Evolutionary conservation across 2,888 invertebrate genomes (phyloP), one percentile per base, ranked within the genome.

Genomic region (Erebia aethiops): DNA sequence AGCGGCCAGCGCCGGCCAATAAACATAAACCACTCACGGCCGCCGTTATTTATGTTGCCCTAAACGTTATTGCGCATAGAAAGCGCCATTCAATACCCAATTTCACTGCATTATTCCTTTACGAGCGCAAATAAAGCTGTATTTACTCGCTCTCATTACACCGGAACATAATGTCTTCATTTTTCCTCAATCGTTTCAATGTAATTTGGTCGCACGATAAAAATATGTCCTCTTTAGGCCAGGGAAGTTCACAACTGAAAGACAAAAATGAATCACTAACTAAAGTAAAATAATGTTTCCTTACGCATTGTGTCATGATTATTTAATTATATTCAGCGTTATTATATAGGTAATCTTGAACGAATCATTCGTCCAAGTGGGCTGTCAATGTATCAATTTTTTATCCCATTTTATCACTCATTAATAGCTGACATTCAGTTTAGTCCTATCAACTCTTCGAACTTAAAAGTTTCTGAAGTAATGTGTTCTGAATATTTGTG

Each of bases 91-190:
- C 76, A 71, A 74, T 74, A 71, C 73, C 51, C 77, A 75, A 73
- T 75, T 74, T 63, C 71, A 71, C 70, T 66, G 72, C 70, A 75
- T 76, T 77, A 70, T 75, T 67, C 72, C 71, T 75, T 77, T 76
- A 77, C 71, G 74, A 75, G 69, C 51, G 67, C 63, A 61, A 71
- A 74, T 72, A 70, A 72, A 73, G 69, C 21, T 35, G 18, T 69
- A 74, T 69, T 71, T 62, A 58, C 65, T 61, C 26, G 60, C 43
- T 56, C 62, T 65, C 67, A 60, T 71, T 73, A 71, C 64, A 60
- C 11, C 51, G 16, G 43, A 60, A 43, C 41, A 70, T 65, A 18
- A 61, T 70, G 60, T 60, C 52, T 60, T 65, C 49, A 65, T 70
- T 65, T 46, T 65, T 63, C 56, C 54, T 26, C 56, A 57, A 56